These are phyloP conservation scores for Propithecus perrieri DNA, from an alignment of 2,797 vertebrate genomes.

Conservation along the genomic window DNA sequence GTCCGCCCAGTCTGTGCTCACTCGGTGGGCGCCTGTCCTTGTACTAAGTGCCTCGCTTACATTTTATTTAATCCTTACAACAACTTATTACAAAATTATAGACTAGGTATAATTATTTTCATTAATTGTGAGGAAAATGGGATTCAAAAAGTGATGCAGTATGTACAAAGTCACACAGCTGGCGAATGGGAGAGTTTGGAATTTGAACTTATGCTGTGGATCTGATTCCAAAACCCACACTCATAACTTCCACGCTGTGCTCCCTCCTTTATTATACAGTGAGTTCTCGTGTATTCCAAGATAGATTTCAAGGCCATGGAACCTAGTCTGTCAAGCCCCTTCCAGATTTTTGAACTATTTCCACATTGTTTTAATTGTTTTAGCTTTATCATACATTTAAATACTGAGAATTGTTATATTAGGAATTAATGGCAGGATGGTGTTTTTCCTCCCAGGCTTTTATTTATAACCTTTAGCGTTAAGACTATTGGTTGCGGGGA, in stretches of 20 bases:
- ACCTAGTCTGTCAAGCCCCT: not conserved
- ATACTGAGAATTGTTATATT: not conserved
- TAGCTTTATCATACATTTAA: not conserved
- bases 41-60: not conserved
- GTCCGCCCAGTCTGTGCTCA: accelerated
- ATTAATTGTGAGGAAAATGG: constrained; percentile 9
- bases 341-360: not conserved
- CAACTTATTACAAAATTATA: not conserved
- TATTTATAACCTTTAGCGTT: not conserved
- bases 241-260: not conserved
- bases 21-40: not conserved
- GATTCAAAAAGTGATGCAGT: not conserved
- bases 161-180: not conserved
- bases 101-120: not conserved
- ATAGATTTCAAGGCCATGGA: not conserved
- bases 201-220: not conserved
- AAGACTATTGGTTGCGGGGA: not conserved
- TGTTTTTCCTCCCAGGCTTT: not conserved
- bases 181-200: not conserved
- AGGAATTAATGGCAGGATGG: not conserved
- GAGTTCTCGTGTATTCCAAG: not conserved
- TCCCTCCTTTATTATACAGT: not conserved
- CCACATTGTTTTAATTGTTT: not conserved
- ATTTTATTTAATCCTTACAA: not conserved
- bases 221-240: not conserved